Conservation (phyloP, 2,888 invertebrate species). For the Drosophila mimica region DNA sequence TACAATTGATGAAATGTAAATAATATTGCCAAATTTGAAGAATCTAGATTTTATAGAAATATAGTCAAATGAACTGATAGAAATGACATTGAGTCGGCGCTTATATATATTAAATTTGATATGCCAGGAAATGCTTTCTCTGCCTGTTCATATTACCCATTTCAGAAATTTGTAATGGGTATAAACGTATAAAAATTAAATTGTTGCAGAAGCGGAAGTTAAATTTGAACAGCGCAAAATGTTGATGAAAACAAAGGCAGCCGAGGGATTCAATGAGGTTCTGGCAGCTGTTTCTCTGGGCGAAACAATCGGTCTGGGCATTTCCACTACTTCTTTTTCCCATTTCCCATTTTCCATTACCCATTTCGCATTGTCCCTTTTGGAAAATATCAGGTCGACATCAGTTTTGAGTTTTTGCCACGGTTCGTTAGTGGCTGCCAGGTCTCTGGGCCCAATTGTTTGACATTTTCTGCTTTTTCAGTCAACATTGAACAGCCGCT, state of each 20-base stretch:
- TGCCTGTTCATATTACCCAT: neutral
- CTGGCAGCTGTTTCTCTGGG: slow-evolving; percentile 57
- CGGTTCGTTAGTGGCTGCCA: slow-evolving; percentile 52
- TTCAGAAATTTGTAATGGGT: neutral
- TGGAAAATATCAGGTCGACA: slow-evolving; percentile 50
- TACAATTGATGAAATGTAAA: neutral
- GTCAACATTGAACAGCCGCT: slow-evolving; percentile 48
- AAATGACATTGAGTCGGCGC: neutral
- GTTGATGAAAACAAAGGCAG: slow-evolving; percentile 41
- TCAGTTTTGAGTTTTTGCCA: slow-evolving; percentile 47
- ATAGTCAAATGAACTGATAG: neutral
- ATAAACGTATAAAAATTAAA: neutral
- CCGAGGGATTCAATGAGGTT: slow-evolving; percentile 15
- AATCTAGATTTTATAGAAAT: neutral
- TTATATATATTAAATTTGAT: neutral
- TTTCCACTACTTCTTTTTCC: slow-evolving; percentile 63
- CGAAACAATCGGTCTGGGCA: slow-evolving; percentile 58
- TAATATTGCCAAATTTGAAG: too few species aligned
- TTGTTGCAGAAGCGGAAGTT: slow-evolving; percentile 57
- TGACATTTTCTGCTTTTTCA: slow-evolving; percentile 29
- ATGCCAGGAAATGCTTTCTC: neutral
- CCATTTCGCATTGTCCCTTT: slow-evolving; percentile 49
- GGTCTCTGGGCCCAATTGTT: slow-evolving; percentile 43
- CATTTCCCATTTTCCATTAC: slow-evolving; percentile 10
- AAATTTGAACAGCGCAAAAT: slow-evolving; percentile 48